Conservation (phyloP, 2,797 vertebrate genomes). For the Sebastiscus tertius region DNA sequence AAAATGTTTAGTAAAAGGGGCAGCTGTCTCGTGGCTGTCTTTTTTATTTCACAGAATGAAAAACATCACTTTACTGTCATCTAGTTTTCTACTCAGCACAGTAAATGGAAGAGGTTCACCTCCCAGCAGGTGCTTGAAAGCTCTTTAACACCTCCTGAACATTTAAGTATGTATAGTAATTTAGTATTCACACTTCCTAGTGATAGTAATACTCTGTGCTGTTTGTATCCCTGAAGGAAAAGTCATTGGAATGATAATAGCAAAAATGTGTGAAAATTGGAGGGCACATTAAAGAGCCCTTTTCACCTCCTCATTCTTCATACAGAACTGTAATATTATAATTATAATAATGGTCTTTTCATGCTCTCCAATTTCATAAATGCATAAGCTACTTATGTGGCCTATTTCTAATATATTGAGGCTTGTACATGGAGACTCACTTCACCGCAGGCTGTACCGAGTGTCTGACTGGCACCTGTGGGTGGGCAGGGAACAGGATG, state of each 20-base stretch:
- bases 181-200: background rate
- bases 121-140: background rate
- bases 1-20: background rate
- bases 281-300: background rate
- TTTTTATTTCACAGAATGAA: conserved; percentile 9
- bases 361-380: conserved; percentile 11
- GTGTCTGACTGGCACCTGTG: conserved; percentile 8
- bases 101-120: background rate
- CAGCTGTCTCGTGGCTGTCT: background rate
- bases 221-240: background rate
- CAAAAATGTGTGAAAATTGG: background rate
- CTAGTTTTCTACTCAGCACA: conserved; percentile 2
- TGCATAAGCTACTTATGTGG: background rate
- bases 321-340: background rate
- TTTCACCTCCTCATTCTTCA: background rate
- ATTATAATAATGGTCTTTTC: conserved; percentile 1
- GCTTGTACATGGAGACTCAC: background rate
- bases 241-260: background rate
- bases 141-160: background rate
- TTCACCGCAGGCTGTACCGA: conserved; percentile 12
- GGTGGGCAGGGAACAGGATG: conserved; percentile 8
- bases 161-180: background rate
- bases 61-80: background rate
- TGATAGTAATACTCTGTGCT: background rate
- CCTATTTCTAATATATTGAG: background rate